Conservation (phyloP, 2,797 vertebrate genomes). For the Premnoplex brunnescens region DNA sequence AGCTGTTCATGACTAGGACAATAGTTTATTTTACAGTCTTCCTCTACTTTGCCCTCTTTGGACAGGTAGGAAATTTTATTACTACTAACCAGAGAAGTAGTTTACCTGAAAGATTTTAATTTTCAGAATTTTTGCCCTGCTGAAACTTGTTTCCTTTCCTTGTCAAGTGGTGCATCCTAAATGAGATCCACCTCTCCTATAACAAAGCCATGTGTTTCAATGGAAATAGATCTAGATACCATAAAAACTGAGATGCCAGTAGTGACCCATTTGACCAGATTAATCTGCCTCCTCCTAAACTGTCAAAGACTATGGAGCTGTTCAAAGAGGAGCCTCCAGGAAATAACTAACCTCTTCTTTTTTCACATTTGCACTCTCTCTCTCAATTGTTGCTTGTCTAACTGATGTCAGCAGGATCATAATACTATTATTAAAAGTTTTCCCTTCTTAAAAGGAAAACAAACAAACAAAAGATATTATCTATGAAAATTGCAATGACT, state of each 20-base stretch:
- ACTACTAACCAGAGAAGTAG: neutral
- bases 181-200: neutral
- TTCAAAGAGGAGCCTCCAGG: neutral
- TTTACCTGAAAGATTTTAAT: neutral
- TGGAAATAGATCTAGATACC: neutral
- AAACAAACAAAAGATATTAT: too few relatives aligned
- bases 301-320: neutral
- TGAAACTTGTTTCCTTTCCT: neutral
- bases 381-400: neutral
- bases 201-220: neutral
- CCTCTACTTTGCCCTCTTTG: neutral
- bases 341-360: neutral
- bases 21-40: neutral
- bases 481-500: neutral
- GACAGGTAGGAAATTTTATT: neutral
- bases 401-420: neutral
- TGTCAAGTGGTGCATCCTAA: neutral
- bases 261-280: neutral
- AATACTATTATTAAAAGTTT: neutral
- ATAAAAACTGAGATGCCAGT: neutral
- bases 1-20: neutral
- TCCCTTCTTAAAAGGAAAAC: neutral
- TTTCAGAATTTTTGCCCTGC: neutral
- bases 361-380: neutral
- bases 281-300: neutral